phyloP scores from a whole-genome alignment of 2,113 vertebrate genomes.

The Colossoma macropomum region DNA sequence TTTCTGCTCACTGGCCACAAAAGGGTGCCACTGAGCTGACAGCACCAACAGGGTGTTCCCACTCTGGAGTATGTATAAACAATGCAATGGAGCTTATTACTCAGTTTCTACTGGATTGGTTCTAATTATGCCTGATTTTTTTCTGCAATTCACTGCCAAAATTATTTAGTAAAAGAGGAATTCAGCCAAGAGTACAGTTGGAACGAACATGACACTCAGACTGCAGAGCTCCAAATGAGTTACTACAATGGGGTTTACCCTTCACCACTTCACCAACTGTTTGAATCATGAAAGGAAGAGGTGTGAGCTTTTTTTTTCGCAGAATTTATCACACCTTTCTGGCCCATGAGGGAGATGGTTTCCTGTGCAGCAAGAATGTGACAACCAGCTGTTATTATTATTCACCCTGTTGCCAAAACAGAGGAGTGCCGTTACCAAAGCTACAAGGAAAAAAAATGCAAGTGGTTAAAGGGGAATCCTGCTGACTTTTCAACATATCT shows the following conservation, averaged over 20 bases:
- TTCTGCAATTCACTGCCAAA: too few species aligned
- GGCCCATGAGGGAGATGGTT: neutral
- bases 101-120: neutral
- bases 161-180: too few species aligned
- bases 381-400: conserved; percentile 8
- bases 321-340: neutral
- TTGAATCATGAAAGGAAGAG: neutral
- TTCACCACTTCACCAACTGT: neutral
- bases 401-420: conserved; percentile 31
- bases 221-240: neutral
- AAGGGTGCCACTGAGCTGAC: neutral
- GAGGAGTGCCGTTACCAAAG: neutral
- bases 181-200: neutral
- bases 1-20: neutral
- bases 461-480: too few species aligned
- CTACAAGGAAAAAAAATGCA: too few species aligned
- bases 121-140: neutral
- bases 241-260: neutral
- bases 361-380: neutral
- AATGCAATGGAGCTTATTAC: neutral
- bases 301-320: neutral
- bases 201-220: neutral
- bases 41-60: neutral
- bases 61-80: neutral
- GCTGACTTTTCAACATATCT: too few species aligned